Conservation (phyloP, 1,140 invertebrate genomes). For the Hylaeus volcanicus region DNA sequence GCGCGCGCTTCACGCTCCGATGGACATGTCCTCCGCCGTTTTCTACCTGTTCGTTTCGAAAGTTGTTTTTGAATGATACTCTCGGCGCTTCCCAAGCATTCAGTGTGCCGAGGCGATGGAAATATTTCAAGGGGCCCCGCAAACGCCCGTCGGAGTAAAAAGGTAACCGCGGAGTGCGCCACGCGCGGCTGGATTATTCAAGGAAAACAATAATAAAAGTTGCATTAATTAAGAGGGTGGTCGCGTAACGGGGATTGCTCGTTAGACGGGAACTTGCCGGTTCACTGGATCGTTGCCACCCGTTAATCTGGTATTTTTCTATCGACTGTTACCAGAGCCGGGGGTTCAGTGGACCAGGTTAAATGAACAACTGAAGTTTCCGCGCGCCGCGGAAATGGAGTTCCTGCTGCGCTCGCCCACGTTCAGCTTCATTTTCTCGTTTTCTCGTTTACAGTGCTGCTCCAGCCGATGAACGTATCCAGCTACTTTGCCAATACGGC, state of each 20-base stretch:
- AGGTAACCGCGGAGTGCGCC: constrained; percentile 42
- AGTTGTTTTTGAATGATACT: constrained; percentile 66
- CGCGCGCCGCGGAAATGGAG: constrained; percentile 30
- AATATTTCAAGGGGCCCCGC: constrained; percentile 45
- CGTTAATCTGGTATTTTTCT: constrained; percentile 59
- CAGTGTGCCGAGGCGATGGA: constrained; percentile 52
- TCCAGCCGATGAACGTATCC: neutral
- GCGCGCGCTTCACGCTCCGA: constrained; percentile 58
- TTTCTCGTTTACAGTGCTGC: neutral
- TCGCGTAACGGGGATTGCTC: constrained; percentile 60
- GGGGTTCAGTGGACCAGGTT: constrained; percentile 32
- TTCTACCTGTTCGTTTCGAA: constrained; percentile 67
- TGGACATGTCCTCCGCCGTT: constrained; percentile 61
- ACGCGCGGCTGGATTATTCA: constrained; percentile 67
- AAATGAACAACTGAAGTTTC: constrained; percentile 46
- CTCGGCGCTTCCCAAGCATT: constrained; percentile 56
- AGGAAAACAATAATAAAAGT: constrained; percentile 77
- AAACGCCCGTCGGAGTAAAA: constrained; percentile 37
- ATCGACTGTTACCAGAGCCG: constrained; percentile 37
- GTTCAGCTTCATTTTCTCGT: neutral
- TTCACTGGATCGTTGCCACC: constrained; percentile 56
- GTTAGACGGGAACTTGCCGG: constrained; percentile 66
- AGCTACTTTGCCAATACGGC: neutral
- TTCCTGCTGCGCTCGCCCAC: neutral
- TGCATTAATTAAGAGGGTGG: constrained; percentile 75